A percentile compares a stretch with the other conserved stretches of the same genome.
Evolutionary conservation across 2,888 invertebrate genomes (phyloP).

Genomic region (Drymonia ruficornis): DNA sequence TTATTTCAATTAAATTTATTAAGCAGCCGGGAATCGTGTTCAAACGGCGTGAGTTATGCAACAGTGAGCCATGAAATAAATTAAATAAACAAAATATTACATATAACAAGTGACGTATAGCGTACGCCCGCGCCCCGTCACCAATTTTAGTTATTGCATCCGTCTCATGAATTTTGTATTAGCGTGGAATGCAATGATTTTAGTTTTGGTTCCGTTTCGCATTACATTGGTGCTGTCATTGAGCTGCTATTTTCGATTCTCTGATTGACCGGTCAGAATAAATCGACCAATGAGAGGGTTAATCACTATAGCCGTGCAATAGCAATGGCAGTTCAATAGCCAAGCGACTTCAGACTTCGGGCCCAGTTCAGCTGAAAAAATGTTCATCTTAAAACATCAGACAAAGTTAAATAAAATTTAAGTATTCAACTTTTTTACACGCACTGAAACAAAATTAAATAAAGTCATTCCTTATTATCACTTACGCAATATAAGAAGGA

Average conservation of each 20-base stretch:
- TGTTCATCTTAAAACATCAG: too few species aligned
- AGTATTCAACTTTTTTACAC: too few species aligned
- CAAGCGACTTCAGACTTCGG: too few species aligned
- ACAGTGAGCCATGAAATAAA: constrained; percentile 28
- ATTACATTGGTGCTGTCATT: constrained; percentile 17
- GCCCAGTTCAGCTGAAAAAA: too few species aligned
- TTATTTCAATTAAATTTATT: constrained; percentile 1
- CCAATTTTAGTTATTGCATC: constrained; percentile 53
- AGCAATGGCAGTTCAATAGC: too few species aligned
- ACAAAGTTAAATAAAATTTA: too few species aligned
- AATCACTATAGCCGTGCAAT: too few species aligned
- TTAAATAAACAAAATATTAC: constrained; percentile 49
- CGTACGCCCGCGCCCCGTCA: constrained; percentile 16
- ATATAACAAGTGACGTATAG: constrained; percentile 18
- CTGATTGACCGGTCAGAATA: too few species aligned
- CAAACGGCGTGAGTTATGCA: constrained; percentile 18
- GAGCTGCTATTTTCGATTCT: too few species aligned
- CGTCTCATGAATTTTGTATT: constrained; percentile 56
- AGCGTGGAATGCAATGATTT: constrained; percentile 54
- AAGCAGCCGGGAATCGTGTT: neutral
- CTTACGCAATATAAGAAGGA: constrained; percentile 1
- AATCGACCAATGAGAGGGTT: too few species aligned
- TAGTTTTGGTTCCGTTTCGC: constrained; percentile 35
- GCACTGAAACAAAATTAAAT: too few species aligned
- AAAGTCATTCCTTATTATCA: too few species aligned